Evolutionary conservation across 1,140 invertebrate genomes (phyloP), one percentile per base, ranked within the genome.

Genomic region (Cataglyphis hispanica): DNA sequence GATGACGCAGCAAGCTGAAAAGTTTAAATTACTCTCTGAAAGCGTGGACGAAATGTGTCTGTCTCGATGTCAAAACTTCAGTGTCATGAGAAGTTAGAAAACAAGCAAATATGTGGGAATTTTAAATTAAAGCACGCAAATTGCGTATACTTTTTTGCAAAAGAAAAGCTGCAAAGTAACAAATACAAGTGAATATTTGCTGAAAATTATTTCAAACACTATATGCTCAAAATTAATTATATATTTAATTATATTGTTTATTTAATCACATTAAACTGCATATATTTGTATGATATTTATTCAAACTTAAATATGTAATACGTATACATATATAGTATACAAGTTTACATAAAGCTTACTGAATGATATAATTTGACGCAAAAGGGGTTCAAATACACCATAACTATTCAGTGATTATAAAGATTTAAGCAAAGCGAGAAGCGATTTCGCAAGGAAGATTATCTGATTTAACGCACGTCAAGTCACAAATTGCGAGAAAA

Each of bases 21-120:
- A 76, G 53, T 76, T 76, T 76, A 76, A 76, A 77, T 77, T 43
- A 77, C 37, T 77, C 40, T 43, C 0, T n/a, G 6, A 25, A 63
- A 61, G 22, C 22, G 22, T 11, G 8, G 37, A 6, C 13, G 37
- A 63, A 63, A 31, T 77, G 58, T 63, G 58, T 63, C 56, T 43
- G 61, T 64, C 22, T 75, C 53, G 58, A 13, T 8, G 19, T 77
- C 74, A 77, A 63, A 77, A 64, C 61, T 64, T 60, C 22, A 22
- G 25, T 43, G 58, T 63, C 37, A 40, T 40, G n/a, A 13, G 1
- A 66, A 66, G 63, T 37, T 22, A 53, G 10, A 63, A 61, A 25
- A 61, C 22, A 40, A 25, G 11, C 22, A 61, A 63, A 76, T 76
- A 43, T 27, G 10, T 34, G 19, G 19, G 1, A 40, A 5, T 31